Base-by-base conservation (phyloP, 2,113 vertebrate genomes). In the Dipodomys stephensi region DNA sequence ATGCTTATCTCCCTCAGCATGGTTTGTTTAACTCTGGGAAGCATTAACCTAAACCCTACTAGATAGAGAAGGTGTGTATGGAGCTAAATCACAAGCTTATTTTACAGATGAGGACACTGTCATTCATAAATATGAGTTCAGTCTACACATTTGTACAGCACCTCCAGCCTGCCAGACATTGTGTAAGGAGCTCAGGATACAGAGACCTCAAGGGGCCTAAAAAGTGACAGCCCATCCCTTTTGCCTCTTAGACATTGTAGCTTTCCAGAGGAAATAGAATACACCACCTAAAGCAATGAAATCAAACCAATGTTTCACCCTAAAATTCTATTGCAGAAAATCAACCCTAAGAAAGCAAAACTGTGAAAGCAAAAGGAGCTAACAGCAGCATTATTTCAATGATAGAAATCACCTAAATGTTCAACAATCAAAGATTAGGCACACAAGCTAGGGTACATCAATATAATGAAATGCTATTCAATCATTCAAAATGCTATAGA, bases 401-500 rank as follows among this genome's bases (percentile, higher is more conserved):
- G 57, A 74, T 20, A 30, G 35, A 83, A 65, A 81, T 65, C 25
- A 83, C 18, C 6, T 12, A 6, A 87, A 11, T 30, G n/a, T 72
- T 84, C 81, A 35, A 62, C 18, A 67, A 12, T 44, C 71, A 93
- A 64, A 46, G 11, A 83, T 7, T 18, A 30, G 64, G 83, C 82
- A 71, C 78, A 64, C 72, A 87, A 92, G 57, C n/a, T 15, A n/a
- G 73, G 18, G 9, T 20, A 18, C 7, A 71, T 57, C 81, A 72
- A 27, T 68, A 62, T 35, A 57, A 91, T 27, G 18, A 90, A 77
- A 82, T 53, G 49, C 62, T n/a, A 53, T 7, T 7, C 16, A 25
- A 67, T 35, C 18, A 79, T 89, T 86, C 57, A 74, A 79, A 86
- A 88, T 60, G 25, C 25, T 57, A 77, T 4, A 64, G 74, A 94